Conservation (phyloP, 2,113 vertebrate species). For the Cnemophilus loriae region DNA sequence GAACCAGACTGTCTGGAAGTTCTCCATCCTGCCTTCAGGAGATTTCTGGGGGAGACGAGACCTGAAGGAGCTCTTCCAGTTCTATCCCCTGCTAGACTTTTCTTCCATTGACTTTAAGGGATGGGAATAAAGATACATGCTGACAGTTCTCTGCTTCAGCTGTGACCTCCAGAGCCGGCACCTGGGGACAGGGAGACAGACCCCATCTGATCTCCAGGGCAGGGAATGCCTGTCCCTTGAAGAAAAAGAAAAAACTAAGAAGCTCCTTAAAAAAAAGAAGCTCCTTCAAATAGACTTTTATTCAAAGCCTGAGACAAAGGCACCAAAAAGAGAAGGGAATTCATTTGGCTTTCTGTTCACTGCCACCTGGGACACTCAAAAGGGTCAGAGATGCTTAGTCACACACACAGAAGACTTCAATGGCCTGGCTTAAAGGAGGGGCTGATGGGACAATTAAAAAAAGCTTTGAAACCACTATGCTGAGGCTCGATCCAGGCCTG, state of each 20-base stretch:
- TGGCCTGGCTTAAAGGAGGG: neutral
- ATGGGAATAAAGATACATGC: neutral
- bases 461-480: neutral
- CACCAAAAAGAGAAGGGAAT: constrained; percentile 45
- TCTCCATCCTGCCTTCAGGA: neutral
- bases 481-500: neutral
- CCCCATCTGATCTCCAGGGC: neutral
- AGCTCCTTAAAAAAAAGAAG: constrained; percentile 66
- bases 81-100: neutral
- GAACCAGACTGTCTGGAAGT: constrained; percentile 15
- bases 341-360: constrained; percentile 38
- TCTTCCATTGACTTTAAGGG: neutral
- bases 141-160: neutral
- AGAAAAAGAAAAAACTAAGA: constrained; percentile 23
- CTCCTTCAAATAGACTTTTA: constrained; percentile 64
- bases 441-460: neutral
- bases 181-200: neutral
- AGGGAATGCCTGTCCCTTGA: neutral
- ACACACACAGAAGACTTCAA: neutral
- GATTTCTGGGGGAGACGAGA: neutral
- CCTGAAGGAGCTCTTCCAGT: constrained; percentile 11
- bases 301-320: constrained; percentile 64
- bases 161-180: neutral
- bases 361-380: neutral
- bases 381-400: neutral